A percentile compares a stretch with the other conserved stretches of the same genome.
Evolutionary conservation across 2,888 invertebrate species (phyloP).

Genomic region (Dilophus febrilis): DNA sequence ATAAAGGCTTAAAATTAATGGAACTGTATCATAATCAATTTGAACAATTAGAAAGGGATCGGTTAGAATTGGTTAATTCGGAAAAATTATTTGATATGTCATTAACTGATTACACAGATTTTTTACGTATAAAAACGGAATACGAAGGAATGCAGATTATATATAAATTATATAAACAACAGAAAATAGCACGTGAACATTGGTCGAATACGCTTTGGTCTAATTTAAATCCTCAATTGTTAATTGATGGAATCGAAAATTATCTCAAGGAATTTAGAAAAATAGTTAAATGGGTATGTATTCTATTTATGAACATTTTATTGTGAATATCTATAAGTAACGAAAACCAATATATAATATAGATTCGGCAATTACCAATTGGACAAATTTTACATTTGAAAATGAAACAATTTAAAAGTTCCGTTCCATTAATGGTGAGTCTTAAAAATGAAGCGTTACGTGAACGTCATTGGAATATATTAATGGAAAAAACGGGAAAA

Average conservation of each 20-base stretch:
- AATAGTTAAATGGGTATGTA: conserved; percentile 45
- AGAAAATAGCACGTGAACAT: conserved; percentile 54
- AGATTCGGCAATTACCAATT: conserved; percentile 35
- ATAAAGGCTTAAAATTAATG: conserved; percentile 51
- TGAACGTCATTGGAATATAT: conserved; percentile 75
- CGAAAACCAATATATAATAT: conserved; percentile 2
- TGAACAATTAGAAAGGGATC: conserved; percentile 44
- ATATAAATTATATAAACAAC: conserved; percentile 61
- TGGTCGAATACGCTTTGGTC: conserved; percentile 84
- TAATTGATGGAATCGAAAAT: conserved; percentile 74
- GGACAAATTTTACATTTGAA: conserved; percentile 57
- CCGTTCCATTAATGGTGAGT: conserved; percentile 78
- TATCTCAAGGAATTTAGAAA: conserved; percentile 65
- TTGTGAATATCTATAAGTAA: too few relatives aligned
- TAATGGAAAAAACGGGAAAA: conserved; percentile 70
- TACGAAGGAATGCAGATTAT: conserved; percentile 50
- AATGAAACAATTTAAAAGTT: conserved; percentile 76
- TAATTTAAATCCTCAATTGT: conserved; percentile 65
- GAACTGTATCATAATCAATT: conserved; percentile 39
- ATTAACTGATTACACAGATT: conserved; percentile 64
- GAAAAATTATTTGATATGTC: conserved; percentile 79
- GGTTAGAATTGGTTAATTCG: conserved; percentile 43
- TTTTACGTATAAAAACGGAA: conserved; percentile 43
- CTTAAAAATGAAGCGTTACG: conserved; percentile 81
- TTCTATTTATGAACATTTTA: conserved; percentile 2